These are phyloP conservation scores for Phymanthus crucifer DNA, from an alignment of 92 coral and sea anemone genomes.

Conservation along the genomic window DNA sequence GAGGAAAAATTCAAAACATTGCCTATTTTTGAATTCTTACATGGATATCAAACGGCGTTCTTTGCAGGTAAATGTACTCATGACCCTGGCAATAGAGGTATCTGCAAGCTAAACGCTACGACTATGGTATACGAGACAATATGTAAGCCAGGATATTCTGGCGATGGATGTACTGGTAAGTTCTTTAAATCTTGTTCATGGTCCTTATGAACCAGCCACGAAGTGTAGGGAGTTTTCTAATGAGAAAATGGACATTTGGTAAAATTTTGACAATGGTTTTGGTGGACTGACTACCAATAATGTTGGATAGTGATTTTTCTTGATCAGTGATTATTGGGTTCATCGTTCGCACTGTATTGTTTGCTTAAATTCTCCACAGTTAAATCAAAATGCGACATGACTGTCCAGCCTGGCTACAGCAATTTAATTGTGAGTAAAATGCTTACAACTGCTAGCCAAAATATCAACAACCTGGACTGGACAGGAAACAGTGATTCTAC, in stretches of 20 bases:
- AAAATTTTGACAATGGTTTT: too few species aligned
- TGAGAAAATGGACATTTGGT: too few species aligned
- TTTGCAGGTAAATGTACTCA: slow-evolving; percentile 25
- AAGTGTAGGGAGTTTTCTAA: too few species aligned
- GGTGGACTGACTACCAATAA: too few species aligned
- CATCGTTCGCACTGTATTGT: too few species aligned
- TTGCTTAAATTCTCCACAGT: slow-evolving; percentile 10
- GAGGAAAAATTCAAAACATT: too few species aligned
- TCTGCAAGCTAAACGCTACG: slow-evolving; percentile 5
- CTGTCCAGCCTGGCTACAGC: slow-evolving; percentile 48
- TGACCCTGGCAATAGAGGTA: slow-evolving; percentile 30
- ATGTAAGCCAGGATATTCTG: slow-evolving; percentile 32
- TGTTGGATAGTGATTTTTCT: too few species aligned
- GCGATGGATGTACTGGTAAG: slow-evolving; percentile 26
- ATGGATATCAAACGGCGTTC: not conserved
- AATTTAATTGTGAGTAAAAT: slow-evolving; percentile 39
- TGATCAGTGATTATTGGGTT: too few species aligned
- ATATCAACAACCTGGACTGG: slow-evolving; percentile 36
- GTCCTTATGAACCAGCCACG: too few species aligned
- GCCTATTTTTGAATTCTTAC: not conserved
- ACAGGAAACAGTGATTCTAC: slow-evolving; percentile 47
- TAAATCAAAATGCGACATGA: slow-evolving; percentile 68
- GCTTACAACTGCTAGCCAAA: not conserved
- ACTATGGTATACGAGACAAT: not conserved
- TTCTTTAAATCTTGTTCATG: too few species aligned